Evolutionary conservation across 2,797 vertebrate genomes (phyloP), one percentile per base, ranked within the genome.

Genomic region (Pipistrellus pygmaeus): DNA sequence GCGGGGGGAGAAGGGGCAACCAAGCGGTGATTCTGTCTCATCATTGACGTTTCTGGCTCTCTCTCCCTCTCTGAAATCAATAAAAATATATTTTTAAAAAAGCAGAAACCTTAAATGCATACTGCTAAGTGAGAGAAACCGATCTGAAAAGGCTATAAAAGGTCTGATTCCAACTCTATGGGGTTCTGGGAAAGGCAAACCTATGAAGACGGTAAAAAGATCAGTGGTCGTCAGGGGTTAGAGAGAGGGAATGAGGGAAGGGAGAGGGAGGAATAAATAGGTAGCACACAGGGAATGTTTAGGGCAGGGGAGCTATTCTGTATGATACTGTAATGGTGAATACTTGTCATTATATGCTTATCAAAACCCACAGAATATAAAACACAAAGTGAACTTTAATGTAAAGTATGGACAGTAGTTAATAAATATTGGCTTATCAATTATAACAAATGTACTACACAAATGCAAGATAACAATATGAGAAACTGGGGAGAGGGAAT

Each of bases 371-470:
- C 23, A 27, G 12, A 82, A 66, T 27, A 46, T 32, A 90, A 48
- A 84, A 38, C 46, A 88, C 38, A 77, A 75, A 85, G 3, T 44
- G 23, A 85, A 82, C 9, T 6, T 30, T 69, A 77, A 77, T 53
- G 21, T n/a, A 55, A 90, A 91, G 35, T 69, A 14, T 4, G n/a
- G 68, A 51, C 23, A 78, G 69, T 14, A 73, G 83, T 73, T 75
- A 81, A 78, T 77, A 81, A 85, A 75, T 13, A 64, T 21, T 60
- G 68, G 73, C 46, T 90, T 88, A 81, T 62, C 73, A 71, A 60
- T 4, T 72, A 5, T 44, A 82, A 44, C n/a, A 85, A 41, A 91
- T 0, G 0, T 51, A 80, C 57, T 35, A 44, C 20, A 25, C 18
- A 38, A 85, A 86, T 35, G 8, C 78, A 84, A 88, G 64, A 85